phyloP scores from a whole-genome alignment of 2,797 vertebrate species.

The Lutjanus argentimaculatus region DNA sequence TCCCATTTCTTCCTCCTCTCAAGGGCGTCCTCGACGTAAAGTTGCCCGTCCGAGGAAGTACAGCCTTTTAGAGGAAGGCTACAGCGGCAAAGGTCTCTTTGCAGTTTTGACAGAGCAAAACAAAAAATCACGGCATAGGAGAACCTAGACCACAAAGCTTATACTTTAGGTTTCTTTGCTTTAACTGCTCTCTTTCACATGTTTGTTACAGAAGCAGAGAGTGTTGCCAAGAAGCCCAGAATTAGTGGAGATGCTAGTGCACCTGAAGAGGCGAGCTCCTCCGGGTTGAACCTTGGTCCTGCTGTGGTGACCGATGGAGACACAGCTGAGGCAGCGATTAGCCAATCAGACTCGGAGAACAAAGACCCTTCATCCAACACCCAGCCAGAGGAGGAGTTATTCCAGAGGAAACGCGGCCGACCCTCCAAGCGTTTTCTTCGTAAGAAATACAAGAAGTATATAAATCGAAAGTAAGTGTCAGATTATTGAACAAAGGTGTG shows the following conservation, averaged over 20 bases:
- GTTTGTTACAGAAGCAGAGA: constrained; percentile 82
- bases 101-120: constrained; percentile 4
- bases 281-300: constrained; percentile 78
- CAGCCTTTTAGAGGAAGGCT: constrained; percentile 79
- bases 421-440: constrained; percentile 95
- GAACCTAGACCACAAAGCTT: neutral
- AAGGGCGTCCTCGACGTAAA: constrained; percentile 90
- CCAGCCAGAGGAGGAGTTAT: constrained; percentile 83
- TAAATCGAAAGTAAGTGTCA: constrained; percentile 87
- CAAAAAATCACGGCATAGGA: neutral
- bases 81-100: constrained; percentile 71
- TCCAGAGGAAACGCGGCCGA: constrained; percentile 90
- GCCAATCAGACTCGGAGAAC: constrained; percentile 93
- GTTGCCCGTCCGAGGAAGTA: constrained; percentile 94
- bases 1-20: constrained; percentile 87
- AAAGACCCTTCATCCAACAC: constrained; percentile 90
- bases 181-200: neutral
- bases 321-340: constrained; percentile 85
- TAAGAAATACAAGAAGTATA: constrained; percentile 96
- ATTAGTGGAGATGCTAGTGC: constrained; percentile 75
- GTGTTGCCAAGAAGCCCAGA: constrained; percentile 80
- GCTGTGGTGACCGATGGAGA: constrained; percentile 54
- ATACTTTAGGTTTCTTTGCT: neutral
- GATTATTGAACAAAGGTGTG: neutral
- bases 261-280: constrained; percentile 90